Percentiles rank a stretch among this genome's conserved stretches.
Evolutionary conservation across 2,888 invertebrate species (phyloP).

Genomic region (Dorcus hopei): DNA sequence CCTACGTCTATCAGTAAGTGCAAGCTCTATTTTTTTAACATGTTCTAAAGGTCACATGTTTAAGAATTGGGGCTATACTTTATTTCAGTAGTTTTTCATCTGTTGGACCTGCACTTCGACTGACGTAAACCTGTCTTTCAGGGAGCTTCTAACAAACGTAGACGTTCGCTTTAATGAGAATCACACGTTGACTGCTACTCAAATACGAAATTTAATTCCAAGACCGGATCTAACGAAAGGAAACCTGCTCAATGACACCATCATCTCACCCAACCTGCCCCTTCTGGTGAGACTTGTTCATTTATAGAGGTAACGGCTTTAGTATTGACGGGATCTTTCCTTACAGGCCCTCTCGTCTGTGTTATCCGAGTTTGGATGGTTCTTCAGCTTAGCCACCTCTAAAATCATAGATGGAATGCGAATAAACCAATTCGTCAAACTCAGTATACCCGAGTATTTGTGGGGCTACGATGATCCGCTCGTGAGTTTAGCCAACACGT

Average conservation of each 20-base stretch:
- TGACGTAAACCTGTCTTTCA: slow-evolving; percentile 42
- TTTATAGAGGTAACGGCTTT: neutral
- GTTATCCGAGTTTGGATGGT: slow-evolving; percentile 52
- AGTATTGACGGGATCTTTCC: slow-evolving; percentile 13
- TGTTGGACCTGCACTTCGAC: neutral
- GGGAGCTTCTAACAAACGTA: slow-evolving; percentile 66
- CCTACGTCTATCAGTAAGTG: slow-evolving; percentile 77
- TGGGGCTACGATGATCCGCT: slow-evolving; percentile 82
- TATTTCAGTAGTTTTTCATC: neutral
- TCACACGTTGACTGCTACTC: slow-evolving; percentile 65
- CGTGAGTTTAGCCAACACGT: slow-evolving; percentile 64
- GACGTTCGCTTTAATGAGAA: slow-evolving; percentile 64
- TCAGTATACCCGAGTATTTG: slow-evolving; percentile 67
- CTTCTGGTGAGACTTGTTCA: slow-evolving; percentile 58
- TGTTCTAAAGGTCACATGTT: slow-evolving; percentile 1
- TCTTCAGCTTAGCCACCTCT: slow-evolving; percentile 60
- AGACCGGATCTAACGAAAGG: slow-evolving; percentile 64
- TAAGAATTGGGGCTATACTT: neutral
- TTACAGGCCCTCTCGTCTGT: slow-evolving; percentile 59
- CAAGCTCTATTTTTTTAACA: neutral
- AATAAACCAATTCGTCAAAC: slow-evolving; percentile 60
- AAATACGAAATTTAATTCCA: slow-evolving; percentile 58
- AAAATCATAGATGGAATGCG: slow-evolving; percentile 56
- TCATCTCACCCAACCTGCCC: slow-evolving; percentile 70
- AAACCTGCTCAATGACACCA: slow-evolving; percentile 57